Base-by-base conservation (phyloP, 2,113 vertebrate species). In the Odocoileus virginianus region DNA sequence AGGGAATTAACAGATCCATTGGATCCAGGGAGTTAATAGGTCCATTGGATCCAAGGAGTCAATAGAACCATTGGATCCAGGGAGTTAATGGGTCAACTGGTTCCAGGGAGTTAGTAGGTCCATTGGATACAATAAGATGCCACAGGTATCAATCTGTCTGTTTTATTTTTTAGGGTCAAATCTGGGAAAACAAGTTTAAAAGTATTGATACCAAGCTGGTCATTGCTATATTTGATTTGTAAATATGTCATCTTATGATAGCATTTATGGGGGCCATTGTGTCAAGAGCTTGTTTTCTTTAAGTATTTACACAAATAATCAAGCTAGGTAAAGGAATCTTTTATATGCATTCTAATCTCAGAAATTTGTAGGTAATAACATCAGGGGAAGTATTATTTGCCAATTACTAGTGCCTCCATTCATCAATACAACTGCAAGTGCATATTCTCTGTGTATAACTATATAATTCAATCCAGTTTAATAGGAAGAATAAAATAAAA, bases 41-140 rank as follows among this genome's bases (percentile, higher is more conserved):
- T 90, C 93, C 60, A 16, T 16, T 61, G 60, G 28, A 97, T 98
- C 96, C 94, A 98, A 97, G 98, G 47, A 84, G 97, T 97, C 95
- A 98, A 98, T 98, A 36, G 67, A 96, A 88, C 93, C 15, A 2
- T 8, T 64, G 60, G 60, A 97, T 98, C 96, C 93, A 98, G 97
- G 98, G 45, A 86, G 97, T 97, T 96, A 98, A 98, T 98, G 36
- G 71, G 96, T 92, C 93, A 17, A 55, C 19, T 55, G 54, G 54
- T 97, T 98, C 96, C 93, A 98, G 54, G 54, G 54, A 55, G 54
- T 55, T 55, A 55, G n/a, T 23, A 23, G 74, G 97, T 93, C 93
- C 99, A 96, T 98, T 99, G 99, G 96, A 95, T 83, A 96, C 92
- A 95, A 97, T 95, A 98, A 98, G 95, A 98, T 95, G 86, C 87